Base-by-base conservation (phyloP, 1,140 invertebrate species). In the Drosophila parvula region DNA sequence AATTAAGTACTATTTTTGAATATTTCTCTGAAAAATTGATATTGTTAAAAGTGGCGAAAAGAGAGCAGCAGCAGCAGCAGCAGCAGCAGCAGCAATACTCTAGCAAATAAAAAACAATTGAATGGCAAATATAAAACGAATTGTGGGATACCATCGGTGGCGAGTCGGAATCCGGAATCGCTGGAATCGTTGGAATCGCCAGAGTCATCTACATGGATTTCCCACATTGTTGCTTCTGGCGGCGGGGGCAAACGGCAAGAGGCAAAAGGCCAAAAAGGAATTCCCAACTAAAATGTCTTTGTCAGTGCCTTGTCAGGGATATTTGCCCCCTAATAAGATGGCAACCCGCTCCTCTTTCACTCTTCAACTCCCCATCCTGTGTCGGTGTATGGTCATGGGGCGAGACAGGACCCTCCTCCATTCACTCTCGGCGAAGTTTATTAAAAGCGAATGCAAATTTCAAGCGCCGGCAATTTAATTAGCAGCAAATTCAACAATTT, bases 401-500 rank as follows among this genome's bases (percentile, higher is more conserved):
- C n/a, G 40, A 9, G 40, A 47, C 22, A 14, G 14, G 47, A 48
- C 45, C 44, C 12, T 27, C 8, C 45, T n/a, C 8, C 30, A 55
- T 28, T 22, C 41, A 14, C 53, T 44, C 41, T 53, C 53, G 48
- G 44, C 64, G 71, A 78, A 76, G 69, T 86, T 86, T 79, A 86
- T 86, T 86, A 88, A 86, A 86, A 85, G 61, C 74, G 69, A 78
- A 79, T 82, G 79, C 83, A 86, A 88, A 81, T 82, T 86, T 86
- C 44, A 57, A 70, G 74, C 36, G 58, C 68, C 28, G 45, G 59
- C 83, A 88, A 88, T 88, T 88, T 88, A 88, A 88, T 88, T 88
- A 88, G 84, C 80, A 88, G 84, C 77, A 88, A 88, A 88, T 88
- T 88, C 74, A 88, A 88, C 82, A 79, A 79, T 83, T 89, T 88